Conservation (phyloP, 2,797 vertebrate species). For the Distichodus sexfasciatus region DNA sequence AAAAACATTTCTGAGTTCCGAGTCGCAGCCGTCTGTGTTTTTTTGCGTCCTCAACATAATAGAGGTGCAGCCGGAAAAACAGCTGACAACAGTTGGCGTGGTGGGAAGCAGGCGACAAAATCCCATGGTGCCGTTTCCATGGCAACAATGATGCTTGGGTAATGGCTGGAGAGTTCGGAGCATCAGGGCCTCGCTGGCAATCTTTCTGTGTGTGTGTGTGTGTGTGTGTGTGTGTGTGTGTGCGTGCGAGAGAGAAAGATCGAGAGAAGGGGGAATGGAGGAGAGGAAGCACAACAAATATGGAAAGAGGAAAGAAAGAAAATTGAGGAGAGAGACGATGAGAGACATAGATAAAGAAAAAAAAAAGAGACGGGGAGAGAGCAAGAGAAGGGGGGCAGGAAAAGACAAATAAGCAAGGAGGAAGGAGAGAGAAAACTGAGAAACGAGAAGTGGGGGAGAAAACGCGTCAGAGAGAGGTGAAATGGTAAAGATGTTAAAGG, state of each 20-base stretch:
- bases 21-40: constrained; percentile 2
- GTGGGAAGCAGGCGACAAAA: constrained; percentile 64
- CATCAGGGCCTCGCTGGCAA: constrained; percentile 24
- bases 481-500: too few species aligned
- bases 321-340: too few species aligned
- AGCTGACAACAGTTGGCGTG: constrained; percentile 68
- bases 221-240: constrained; percentile 13
- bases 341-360: too few species aligned
- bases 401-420: too few species aligned
- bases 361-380: too few species aligned
- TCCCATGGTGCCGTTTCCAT: constrained; percentile 71
- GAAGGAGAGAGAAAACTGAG: too few species aligned
- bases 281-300: too few species aligned
- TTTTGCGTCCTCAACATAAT: background rate
- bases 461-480: too few species aligned
- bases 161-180: constrained; percentile 59
- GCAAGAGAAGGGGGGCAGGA: too few species aligned
- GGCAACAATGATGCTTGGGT: constrained; percentile 73
- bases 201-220: constrained; percentile 5
- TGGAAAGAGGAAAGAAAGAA: too few species aligned
- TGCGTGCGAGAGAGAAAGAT: background rate
- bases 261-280: background rate
- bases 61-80: constrained; percentile 56
- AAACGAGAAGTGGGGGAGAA: too few species aligned
- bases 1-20: background rate